Evolutionary conservation across 2,113 vertebrate genomes (phyloP).

Genomic region (Octodon degus): DNA sequence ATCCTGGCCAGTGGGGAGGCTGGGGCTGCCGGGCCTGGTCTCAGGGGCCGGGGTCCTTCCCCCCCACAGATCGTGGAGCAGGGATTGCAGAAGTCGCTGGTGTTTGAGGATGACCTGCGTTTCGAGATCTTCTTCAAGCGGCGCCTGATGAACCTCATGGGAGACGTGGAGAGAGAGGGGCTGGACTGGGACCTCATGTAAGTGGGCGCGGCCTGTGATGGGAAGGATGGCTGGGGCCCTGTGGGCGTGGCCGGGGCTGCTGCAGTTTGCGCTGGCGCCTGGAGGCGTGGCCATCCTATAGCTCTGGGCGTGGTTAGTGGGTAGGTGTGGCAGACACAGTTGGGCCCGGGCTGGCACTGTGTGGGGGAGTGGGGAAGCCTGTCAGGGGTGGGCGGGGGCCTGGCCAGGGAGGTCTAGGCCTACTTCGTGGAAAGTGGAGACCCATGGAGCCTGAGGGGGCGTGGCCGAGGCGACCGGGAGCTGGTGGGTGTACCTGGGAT

Average conservation of each 20-base stretch:
- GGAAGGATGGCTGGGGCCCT: too few species aligned
- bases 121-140: constrained; percentile 97
- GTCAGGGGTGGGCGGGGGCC: too few species aligned
- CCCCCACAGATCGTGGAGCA: constrained; percentile 88
- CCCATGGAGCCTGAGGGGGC: too few species aligned
- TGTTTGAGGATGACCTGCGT: constrained; percentile 95
- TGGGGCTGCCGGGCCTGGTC: background rate
- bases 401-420: too few species aligned
- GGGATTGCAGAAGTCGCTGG: constrained; percentile 87
- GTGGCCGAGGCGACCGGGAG: background rate
- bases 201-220: constrained; percentile 62
- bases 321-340: background rate
- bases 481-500: too few species aligned
- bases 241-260: too few species aligned
- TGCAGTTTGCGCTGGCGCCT: too few species aligned
- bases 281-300: too few species aligned
- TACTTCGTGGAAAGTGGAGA: too few species aligned
- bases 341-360: accelerated
- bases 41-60: background rate
- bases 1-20: too few species aligned
- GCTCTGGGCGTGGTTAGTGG: background rate
- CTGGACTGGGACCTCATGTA: constrained; percentile 96
- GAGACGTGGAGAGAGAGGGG: constrained; percentile 87
- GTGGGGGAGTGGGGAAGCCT: too few species aligned
- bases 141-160: constrained; percentile 92